phyloP scores from a whole-genome alignment of 2,888 invertebrate species.

The Anorthoa munda region DNA sequence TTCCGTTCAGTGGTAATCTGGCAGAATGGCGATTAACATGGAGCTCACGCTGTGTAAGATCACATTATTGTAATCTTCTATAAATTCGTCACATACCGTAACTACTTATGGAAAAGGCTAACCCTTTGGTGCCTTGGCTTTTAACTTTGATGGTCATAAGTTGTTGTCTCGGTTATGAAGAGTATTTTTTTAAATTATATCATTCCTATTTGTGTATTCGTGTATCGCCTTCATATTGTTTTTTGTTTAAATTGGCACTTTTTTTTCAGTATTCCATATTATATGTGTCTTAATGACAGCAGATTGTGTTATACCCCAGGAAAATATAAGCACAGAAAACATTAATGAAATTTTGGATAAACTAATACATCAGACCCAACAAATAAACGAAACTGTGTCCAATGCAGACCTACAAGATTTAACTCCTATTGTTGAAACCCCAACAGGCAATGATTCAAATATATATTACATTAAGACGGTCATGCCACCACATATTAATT shows the following conservation, averaged over 20 bases:
- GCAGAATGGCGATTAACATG: conserved; percentile 70
- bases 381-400: conserved; percentile 39
- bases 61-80: conserved; percentile 46
- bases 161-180: too few species aligned
- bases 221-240: neutral
- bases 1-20: conserved; percentile 66
- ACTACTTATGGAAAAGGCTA: neutral
- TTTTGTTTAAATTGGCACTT: neutral
- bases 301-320: conserved; percentile 19
- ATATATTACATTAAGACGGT: conserved; percentile 67
- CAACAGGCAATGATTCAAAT: conserved; percentile 67
- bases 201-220: neutral
- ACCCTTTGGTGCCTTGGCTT: neutral
- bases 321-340: conserved; percentile 55
- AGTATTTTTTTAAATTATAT: too few species aligned
- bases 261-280: conserved; percentile 51
- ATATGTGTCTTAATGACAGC: conserved; percentile 31
- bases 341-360: conserved; percentile 68
- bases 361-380: conserved; percentile 61
- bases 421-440: conserved; percentile 29
- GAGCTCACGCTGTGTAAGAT: conserved; percentile 72
- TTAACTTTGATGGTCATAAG: too few species aligned
- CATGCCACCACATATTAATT: conserved; percentile 38
- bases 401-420: conserved; percentile 32
- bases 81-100: conserved; percentile 9